Evolutionary conservation across 2,888 invertebrate species (phyloP), one percentile per base, ranked within the genome.

Genomic region (Polia nebulosa): DNA sequence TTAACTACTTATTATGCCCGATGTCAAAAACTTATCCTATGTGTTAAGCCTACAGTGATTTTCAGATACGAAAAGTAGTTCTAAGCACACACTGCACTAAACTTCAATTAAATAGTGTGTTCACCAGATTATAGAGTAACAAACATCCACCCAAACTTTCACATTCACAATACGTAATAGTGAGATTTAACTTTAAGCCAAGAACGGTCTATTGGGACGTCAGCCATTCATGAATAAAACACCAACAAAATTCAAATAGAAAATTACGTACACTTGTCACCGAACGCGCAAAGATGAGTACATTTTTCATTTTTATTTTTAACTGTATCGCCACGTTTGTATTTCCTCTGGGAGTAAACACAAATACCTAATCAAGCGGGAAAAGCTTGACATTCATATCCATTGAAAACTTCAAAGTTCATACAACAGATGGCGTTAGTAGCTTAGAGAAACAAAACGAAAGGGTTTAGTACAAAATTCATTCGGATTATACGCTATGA

Each of bases 301-400:
- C 47, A 66, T 72, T 66, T 55, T 78, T 72, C 66, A 75, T 55
- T 78, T 78, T 78, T 78, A 66, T 78, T 76, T 78, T 59, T 25
- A 73, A 67, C 51, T 13, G 58, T 73, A 52, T 64, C 62, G 55
- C 41, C 51, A 20, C 57, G 25, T 41, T 73, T 63, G 49, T 79
- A 76, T 76, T 78, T 74, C 79, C 79, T 78, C 5, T 22, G 79
- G 75, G 76, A 78, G 32, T 55, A 63, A 79, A 66, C 74, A 67
- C 44, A 60, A 64, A 70, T 55, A 56, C 15, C 52, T 77, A 83
- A 84, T 84, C 81, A 78, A 77, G 81, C 76, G 78, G 36, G 49
- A 68, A 78, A 76, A 62, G 60, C 55, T 69, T 69, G 62, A 56
- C 53, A 58, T 22, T 52, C 32, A 53, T 36, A 58, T 79, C 47